A percentile compares a stretch with the other conserved stretches of the same genome.
phyloP scores from a whole-genome alignment of 1,140 invertebrate genomes.

The Lordiphosa stackelbergi region DNA sequence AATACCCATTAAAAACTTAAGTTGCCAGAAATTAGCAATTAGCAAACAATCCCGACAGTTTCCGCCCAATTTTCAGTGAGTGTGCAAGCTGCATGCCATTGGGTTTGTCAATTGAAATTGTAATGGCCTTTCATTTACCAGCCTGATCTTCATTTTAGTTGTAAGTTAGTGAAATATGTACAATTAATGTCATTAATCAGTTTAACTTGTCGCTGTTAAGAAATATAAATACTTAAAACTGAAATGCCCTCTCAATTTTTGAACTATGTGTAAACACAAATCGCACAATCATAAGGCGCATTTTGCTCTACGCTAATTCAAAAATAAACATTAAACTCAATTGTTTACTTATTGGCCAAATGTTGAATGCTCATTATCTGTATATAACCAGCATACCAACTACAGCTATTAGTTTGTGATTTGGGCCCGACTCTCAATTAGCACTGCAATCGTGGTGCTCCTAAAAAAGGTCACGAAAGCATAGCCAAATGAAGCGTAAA shows the following conservation, averaged over 20 bases:
- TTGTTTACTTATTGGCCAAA: slow-evolving; percentile 50
- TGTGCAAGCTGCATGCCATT: slow-evolving; percentile 46
- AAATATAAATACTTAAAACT: no score
- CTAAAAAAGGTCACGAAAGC: slow-evolving; percentile 33
- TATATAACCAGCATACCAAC: slow-evolving; percentile 39
- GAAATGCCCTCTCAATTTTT: slow-evolving; percentile 11
- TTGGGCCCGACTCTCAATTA: slow-evolving; percentile 49
- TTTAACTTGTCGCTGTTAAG: no score
- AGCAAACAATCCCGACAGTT: slow-evolving; percentile 15
- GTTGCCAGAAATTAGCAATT: slow-evolving; percentile 17
- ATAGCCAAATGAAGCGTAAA: slow-evolving; percentile 64
- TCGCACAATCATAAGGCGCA: slow-evolving; percentile 34
- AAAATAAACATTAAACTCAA: slow-evolving; percentile 50
- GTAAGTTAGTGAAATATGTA: slow-evolving; percentile 3
- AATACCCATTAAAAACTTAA: slow-evolving; percentile 37
- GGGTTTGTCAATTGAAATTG: slow-evolving; percentile 58
- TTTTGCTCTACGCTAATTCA: slow-evolving; percentile 54
- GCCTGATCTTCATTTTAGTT: slow-evolving; percentile 65
- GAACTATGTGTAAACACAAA: slow-evolving; percentile 39
- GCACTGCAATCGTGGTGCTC: slow-evolving; percentile 33
- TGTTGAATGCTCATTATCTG: slow-evolving; percentile 39
- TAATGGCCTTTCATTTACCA: slow-evolving; percentile 50
- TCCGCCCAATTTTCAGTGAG: slow-evolving; percentile 27
- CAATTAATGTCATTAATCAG: background rate
- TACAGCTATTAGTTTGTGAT: slow-evolving; percentile 44